Conservation (phyloP, 2,797 vertebrate species). For the Mus spretus region DNA sequence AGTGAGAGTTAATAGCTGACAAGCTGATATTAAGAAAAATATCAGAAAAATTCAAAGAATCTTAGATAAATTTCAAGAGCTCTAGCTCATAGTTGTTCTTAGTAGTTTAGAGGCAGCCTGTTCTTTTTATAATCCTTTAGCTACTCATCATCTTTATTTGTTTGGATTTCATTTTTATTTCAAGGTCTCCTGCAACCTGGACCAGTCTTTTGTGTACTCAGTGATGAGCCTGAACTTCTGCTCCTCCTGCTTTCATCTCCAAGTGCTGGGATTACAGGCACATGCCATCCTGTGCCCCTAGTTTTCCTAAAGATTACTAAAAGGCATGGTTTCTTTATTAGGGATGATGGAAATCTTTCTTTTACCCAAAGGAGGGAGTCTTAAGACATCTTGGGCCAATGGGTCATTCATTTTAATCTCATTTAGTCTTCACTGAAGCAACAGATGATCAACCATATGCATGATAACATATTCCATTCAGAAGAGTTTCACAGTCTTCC, state of each 20-base stretch:
- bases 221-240: not conserved
- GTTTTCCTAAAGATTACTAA: not conserved
- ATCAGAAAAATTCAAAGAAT: conserved; percentile 29
- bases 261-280: not conserved
- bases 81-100: not conserved
- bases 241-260: not conserved
- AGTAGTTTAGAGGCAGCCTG: not conserved
- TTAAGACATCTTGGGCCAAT: not conserved
- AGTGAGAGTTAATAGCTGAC: conserved; percentile 61
- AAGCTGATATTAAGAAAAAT: conserved; percentile 50
- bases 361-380: not conserved
- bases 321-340: not conserved
- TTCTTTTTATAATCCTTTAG: not conserved
- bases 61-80: not conserved
- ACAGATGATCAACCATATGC: not conserved
- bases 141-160: too few relatives aligned
- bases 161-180: not conserved
- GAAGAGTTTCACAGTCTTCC: not conserved
- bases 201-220: not conserved
- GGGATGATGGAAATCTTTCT: not conserved
- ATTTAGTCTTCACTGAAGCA: not conserved
- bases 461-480: not conserved
- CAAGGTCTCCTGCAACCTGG: not conserved
- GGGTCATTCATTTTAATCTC: not conserved
- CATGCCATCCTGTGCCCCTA: not conserved